phyloP scores from a whole-genome alignment of 1,140 invertebrate genomes.

The Calephelis virginiensis region DNA sequence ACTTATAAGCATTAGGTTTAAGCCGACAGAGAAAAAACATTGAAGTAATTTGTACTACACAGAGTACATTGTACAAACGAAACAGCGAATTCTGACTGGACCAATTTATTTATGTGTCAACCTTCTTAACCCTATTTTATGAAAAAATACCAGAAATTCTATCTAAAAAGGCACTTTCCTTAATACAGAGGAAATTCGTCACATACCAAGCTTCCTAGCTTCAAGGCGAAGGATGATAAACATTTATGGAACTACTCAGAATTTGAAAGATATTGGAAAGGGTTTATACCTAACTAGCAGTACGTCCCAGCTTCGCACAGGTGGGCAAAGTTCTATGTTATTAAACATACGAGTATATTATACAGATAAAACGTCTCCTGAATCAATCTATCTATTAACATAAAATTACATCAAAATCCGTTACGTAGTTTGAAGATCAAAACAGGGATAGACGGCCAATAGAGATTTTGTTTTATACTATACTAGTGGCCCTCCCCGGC shows the following conservation, averaged over 20 bases:
- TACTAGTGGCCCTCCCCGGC: no score
- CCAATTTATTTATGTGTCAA: background rate
- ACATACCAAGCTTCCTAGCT: background rate
- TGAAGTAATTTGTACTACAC: background rate
- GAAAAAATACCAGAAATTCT: conserved; percentile 3
- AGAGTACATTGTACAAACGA: background rate
- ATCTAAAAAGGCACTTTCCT: background rate
- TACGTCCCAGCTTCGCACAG: no score
- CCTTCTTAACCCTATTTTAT: background rate
- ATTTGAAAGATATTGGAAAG: background rate
- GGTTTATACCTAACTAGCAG: background rate
- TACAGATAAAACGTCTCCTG: no score
- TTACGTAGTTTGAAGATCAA: no score
- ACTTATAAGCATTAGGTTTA: no score
- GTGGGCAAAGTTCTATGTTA: background rate
- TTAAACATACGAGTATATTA: background rate
- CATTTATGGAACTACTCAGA: no score
- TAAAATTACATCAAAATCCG: no score
- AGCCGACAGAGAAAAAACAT: no score
- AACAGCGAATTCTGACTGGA: background rate
- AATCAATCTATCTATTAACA: no score
- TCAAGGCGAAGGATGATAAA: no score
- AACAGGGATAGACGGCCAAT: no score
- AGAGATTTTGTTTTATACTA: no score
- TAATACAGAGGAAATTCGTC: conserved; percentile 1